These are phyloP conservation scores for Perccottus glenii DNA, from an alignment of 2,113 vertebrate genomes.

Conservation along the genomic window DNA sequence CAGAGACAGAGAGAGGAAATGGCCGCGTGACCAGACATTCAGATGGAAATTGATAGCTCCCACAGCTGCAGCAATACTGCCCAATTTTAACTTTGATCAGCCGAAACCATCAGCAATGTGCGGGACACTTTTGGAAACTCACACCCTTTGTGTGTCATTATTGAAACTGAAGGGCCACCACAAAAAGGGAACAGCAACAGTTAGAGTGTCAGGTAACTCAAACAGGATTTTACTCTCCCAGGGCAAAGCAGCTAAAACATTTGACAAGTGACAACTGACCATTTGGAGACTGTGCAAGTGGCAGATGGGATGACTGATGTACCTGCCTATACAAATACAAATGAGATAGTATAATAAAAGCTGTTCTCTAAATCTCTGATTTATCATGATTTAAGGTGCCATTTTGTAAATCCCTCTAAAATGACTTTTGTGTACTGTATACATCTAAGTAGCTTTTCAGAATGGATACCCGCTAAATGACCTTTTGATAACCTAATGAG, in stretches of 20 bases:
- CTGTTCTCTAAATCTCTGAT: too few species aligned
- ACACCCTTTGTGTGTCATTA: slow-evolving; percentile 7
- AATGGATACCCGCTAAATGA: too few species aligned
- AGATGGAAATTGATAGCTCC: slow-evolving; percentile 65
- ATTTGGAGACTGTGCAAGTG: not conserved
- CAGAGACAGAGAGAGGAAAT: slow-evolving; percentile 41
- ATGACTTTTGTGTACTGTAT: too few species aligned
- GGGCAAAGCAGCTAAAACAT: slow-evolving; percentile 1
- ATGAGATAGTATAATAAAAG: too few species aligned
- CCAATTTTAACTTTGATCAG: slow-evolving; percentile 47
- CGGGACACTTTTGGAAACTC: slow-evolving; percentile 21
- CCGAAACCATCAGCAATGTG: slow-evolving; percentile 25
- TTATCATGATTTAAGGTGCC: too few species aligned
- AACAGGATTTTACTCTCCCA: slow-evolving; percentile 7
- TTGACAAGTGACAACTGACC: not conserved
- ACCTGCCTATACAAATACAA: too few species aligned
- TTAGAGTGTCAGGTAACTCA: not conserved
- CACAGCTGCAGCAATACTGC: slow-evolving; percentile 48
- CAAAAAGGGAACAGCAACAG: not conserved
- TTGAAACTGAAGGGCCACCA: slow-evolving; percentile 16
- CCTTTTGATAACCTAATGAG: too few species aligned
- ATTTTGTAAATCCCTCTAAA: too few species aligned
- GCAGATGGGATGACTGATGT: too few species aligned
- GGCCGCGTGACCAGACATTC: slow-evolving; percentile 58
- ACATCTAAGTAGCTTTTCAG: too few species aligned